These are phyloP conservation scores for Myrmecophaga tridactyla DNA, from an alignment of 2,113 vertebrate genomes.

Conservation along the genomic window DNA sequence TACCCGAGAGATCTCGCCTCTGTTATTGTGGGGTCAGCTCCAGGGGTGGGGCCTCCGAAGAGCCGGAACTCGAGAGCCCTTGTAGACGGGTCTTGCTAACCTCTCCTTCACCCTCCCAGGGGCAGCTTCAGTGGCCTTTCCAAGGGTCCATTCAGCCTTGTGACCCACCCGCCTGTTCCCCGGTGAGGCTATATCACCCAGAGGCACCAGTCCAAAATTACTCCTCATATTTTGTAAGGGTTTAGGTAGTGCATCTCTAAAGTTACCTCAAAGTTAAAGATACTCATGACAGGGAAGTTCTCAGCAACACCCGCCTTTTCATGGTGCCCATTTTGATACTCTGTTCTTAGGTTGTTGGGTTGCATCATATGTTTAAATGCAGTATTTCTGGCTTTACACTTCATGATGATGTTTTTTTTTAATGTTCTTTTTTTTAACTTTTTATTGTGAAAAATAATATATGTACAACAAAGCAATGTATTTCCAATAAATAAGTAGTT, in stretches of 20 bases:
- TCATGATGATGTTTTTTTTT: neutral
- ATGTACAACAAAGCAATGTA: too few species aligned
- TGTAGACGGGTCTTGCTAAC: neutral
- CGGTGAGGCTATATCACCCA: too few species aligned
- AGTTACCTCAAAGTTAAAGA: neutral
- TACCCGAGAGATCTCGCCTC: neutral
- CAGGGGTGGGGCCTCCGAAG: rapidly evolving
- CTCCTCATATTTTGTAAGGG: neutral
- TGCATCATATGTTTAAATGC: neutral
- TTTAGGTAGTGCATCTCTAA: neutral
- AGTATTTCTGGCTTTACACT: neutral
- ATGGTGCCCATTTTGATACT: neutral
- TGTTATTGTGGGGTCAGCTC: neutral
- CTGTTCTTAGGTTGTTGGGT: neutral
- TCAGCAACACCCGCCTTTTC: neutral
- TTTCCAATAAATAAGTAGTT: too few species aligned
- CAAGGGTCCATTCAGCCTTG: neutral
- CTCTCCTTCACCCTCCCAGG: neutral
- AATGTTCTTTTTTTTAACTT: too few species aligned
- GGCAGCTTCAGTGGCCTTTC: neutral
- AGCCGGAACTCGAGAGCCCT: neutral
- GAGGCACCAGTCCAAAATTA: too few species aligned
- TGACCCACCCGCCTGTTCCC: too few species aligned
- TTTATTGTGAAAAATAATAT: too few species aligned
- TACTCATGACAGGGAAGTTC: rapidly evolving